Conservation (phyloP, 1,140 invertebrate genomes). For the Helicoverpa zea region DNA sequence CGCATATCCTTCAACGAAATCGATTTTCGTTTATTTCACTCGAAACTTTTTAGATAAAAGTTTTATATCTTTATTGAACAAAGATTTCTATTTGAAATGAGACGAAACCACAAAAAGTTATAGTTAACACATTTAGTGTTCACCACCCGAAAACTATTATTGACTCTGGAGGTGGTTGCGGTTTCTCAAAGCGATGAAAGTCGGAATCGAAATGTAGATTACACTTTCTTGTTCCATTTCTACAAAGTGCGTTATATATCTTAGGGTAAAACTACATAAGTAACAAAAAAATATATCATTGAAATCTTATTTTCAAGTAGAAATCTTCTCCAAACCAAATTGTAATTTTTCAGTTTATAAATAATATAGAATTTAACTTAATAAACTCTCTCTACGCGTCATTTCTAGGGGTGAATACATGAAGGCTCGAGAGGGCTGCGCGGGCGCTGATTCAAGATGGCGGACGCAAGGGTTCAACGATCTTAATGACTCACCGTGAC, state of each 20-base stretch:
- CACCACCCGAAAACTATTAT: slow-evolving; percentile 33
- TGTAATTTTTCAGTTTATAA: no score
- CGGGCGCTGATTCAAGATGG: slow-evolving; percentile 69
- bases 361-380: not conserved
- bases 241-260: not conserved
- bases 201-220: slow-evolving; percentile 28
- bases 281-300: no score
- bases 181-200: slow-evolving; percentile 29
- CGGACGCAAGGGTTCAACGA: slow-evolving; percentile 69
- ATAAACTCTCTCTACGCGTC: not conserved
- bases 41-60: not conserved
- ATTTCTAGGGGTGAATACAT: slow-evolving; percentile 26
- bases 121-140: slow-evolving; percentile 23
- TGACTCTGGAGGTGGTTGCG: slow-evolving; percentile 10
- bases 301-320: no score
- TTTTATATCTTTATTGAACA: slow-evolving; percentile 9
- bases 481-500: slow-evolving; percentile 71
- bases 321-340: no score
- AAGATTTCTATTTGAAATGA: not conserved
- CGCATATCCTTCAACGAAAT: no score
- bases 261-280: not conserved
- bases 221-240: slow-evolving; percentile 12
- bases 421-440: slow-evolving; percentile 63
- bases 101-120: slow-evolving; percentile 22
- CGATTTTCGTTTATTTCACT: no score